Conservation (phyloP, 2,113 vertebrate genomes). For the Tupaia tana region DNA sequence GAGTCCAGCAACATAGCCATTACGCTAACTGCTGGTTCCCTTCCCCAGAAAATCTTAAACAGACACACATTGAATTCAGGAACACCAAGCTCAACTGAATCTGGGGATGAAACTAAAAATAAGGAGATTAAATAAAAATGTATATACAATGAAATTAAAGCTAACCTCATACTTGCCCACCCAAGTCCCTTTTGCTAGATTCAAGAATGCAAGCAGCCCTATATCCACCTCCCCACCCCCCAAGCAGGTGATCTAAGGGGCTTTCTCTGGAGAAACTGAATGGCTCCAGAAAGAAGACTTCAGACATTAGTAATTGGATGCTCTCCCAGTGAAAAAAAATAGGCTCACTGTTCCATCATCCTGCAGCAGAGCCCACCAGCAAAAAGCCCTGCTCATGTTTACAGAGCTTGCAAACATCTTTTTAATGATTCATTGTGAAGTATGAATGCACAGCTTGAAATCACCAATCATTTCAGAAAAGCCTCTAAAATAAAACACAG, state of each 20-base stretch:
- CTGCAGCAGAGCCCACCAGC: background rate
- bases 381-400: background rate
- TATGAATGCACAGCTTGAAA: constrained; percentile 18
- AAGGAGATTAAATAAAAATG: background rate
- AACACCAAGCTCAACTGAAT: background rate
- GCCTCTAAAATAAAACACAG: constrained; percentile 10
- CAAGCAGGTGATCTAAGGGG: background rate
- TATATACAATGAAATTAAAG: constrained; percentile 8
- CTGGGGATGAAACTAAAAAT: background rate
- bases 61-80: background rate
- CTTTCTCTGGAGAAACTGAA: background rate
- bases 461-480: background rate
- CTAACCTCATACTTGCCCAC: background rate
- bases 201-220: background rate
- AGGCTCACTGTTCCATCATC: background rate
- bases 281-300: background rate
- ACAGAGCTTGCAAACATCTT: constrained; percentile 33
- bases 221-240: background rate
- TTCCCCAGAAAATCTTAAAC: constrained; percentile 28
- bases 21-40: no score
- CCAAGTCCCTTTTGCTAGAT: background rate
- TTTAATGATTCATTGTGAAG: constrained; percentile 9
- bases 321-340: background rate
- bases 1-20: no score
- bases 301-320: background rate